Evolutionary conservation across 2,888 invertebrate genomes (phyloP), one percentile per base, ranked within the genome.

Genomic region (Agapostemon virescens): DNA sequence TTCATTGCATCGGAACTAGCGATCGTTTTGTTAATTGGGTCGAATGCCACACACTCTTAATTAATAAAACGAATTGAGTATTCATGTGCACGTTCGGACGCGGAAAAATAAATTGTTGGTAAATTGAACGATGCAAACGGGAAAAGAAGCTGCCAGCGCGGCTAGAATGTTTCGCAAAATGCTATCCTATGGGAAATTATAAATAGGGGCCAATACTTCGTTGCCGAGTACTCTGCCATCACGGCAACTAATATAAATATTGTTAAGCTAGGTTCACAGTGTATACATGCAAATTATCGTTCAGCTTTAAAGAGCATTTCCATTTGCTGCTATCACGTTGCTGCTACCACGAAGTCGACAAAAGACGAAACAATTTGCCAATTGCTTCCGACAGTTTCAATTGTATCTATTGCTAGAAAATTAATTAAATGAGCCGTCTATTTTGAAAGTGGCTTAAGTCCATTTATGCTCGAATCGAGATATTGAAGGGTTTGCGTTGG

Each of bases 131-230:
- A 64, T 40, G 69, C 64, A 77, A 83, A 73, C 72, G 69, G 40
- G 74, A 42, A 58, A 83, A 78, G 77, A 81, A 69, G 45, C 52
- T 55, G 52, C 64, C 30, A 5, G 30, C 26, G 15, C 15, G 30
- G 61, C 38, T n/a, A 66, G 76, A 61, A 55, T 30, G 69, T 69
- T 49, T 33, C 70, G 69, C 81, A 45, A 68, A 78, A 36, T 36
- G 69, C 30, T 36, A 40, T 69, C 83, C 78, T 82, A 15, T 68
- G 83, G 82, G 83, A 83, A 83, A 83, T 83, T 83, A 83, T 83
- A 83, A 83, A 83, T 82, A 82, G 82, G 69, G 72, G 69, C 72
- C 69, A 74, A 77, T 82, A 77, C 71, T 20, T 17, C 58, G 52
- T 30, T 23, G 61, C 17, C 58, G 33, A 23, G 42, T 55, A 15